Conservation (phyloP, 2,888 invertebrate species). For the Mycalesis mineus region DNA sequence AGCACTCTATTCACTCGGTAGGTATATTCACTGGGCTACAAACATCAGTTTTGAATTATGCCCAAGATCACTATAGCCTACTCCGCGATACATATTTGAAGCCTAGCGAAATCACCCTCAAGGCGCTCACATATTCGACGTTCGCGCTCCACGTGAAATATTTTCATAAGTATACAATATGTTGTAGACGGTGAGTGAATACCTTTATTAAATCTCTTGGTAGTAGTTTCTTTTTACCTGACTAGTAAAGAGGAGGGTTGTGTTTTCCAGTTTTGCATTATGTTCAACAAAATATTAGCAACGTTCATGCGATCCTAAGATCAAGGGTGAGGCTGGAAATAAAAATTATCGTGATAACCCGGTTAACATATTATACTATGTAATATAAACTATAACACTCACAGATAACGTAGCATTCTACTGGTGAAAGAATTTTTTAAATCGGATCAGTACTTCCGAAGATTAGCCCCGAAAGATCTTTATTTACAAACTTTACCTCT, state of each 20-base stretch:
- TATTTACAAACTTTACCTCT: no score
- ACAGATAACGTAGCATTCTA: no score
- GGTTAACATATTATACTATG: no score
- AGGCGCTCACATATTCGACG: constrained; percentile 22
- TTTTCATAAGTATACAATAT: not conserved
- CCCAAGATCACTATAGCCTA: not conserved
- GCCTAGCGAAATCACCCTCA: constrained; percentile 19
- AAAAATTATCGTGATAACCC: no score
- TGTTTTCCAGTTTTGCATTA: not conserved
- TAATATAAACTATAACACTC: no score
- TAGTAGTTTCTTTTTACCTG: not conserved
- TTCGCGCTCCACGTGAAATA: constrained; percentile 15
- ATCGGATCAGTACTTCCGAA: no score
- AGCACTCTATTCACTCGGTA: not conserved
- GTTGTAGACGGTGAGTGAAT: not conserved
- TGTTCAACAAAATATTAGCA: not conserved
- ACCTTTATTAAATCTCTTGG: not conserved
- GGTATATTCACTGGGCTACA: not conserved
- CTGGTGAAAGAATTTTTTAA: no score
- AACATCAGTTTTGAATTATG: not conserved
- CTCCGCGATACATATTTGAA: constrained; percentile 10
- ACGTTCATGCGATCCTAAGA: no score
- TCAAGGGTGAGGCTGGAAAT: no score
- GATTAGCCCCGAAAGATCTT: no score
- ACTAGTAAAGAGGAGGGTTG: no score